Evolutionary conservation across 2,888 invertebrate species (phyloP).

Genomic region (Kryphioiulus occultus): DNA sequence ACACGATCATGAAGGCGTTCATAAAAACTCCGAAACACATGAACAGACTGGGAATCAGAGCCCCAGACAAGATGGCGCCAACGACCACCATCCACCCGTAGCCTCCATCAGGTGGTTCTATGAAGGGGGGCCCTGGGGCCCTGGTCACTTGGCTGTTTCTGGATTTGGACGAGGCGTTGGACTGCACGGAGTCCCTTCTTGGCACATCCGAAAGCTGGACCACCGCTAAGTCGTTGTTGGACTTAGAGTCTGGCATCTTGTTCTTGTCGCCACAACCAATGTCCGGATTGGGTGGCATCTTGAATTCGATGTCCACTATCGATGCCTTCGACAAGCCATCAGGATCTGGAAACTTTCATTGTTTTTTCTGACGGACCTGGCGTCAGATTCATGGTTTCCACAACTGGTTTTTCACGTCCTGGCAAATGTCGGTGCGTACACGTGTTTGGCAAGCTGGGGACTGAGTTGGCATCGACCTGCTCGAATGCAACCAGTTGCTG

Average conservation of each 20-base stretch:
- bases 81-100: slow-evolving; percentile 65
- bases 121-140: neutral
- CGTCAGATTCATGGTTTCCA: neutral
- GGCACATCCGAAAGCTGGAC: slow-evolving; percentile 7
- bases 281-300: neutral
- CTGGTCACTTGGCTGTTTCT: slow-evolving; percentile 27
- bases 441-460: neutral
- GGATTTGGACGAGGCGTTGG: slow-evolving; percentile 4
- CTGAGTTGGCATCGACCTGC: neutral
- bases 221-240: neutral
- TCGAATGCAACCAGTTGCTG: neutral
- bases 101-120: slow-evolving; percentile 60
- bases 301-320: neutral
- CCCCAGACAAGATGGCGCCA: slow-evolving; percentile 63
- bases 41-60: slow-evolving; percentile 40
- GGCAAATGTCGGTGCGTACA: neutral
- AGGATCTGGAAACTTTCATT: neutral
- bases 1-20: slow-evolving; percentile 55
- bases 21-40: slow-evolving; percentile 59
- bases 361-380: neutral
- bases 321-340: neutral
- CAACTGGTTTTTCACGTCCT: neutral
- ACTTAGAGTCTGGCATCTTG: neutral
- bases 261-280: neutral
- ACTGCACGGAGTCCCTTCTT: slow-evolving; percentile 16